phyloP scores from a whole-genome alignment of 1,140 invertebrate genomes.

The Planococcus citri region DNA sequence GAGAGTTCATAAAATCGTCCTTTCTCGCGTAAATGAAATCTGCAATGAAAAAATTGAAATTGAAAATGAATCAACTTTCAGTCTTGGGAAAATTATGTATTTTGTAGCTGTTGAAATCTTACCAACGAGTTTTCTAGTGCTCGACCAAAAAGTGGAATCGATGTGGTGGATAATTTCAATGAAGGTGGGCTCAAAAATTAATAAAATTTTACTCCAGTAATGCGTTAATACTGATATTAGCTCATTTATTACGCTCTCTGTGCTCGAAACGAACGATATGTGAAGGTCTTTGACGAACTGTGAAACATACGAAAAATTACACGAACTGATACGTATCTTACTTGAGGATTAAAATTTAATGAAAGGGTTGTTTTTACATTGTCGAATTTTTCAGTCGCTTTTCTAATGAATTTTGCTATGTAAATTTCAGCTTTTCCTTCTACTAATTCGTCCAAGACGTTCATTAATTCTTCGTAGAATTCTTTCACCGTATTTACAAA shows the following conservation, averaged over 20 bases:
- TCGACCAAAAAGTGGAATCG: conserved; percentile 56
- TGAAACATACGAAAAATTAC: conserved; percentile 24
- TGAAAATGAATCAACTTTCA: background rate
- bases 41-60: conserved; percentile 31
- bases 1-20: conserved; percentile 61
- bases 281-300: conserved; percentile 59
- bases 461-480: conserved; percentile 52
- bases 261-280: conserved; percentile 57
- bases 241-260: conserved; percentile 56
- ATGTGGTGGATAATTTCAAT: conserved; percentile 58
- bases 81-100: too few relatives aligned
- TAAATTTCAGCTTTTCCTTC: conserved; percentile 57
- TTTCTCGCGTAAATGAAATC: conserved; percentile 67
- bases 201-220: conserved; percentile 55
- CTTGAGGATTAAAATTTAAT: background rate
- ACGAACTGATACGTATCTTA: background rate
- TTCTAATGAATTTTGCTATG: conserved; percentile 50
- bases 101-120: too few relatives aligned
- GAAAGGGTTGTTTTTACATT: conserved; percentile 34
- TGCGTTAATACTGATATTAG: conserved; percentile 43
- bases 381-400: conserved; percentile 58
- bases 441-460: conserved; percentile 50
- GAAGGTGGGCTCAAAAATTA: conserved; percentile 59
- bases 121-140: conserved; percentile 52
- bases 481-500: conserved; percentile 55